phyloP scores from a whole-genome alignment of 2,888 invertebrate species.

The Crematogaster levior region DNA sequence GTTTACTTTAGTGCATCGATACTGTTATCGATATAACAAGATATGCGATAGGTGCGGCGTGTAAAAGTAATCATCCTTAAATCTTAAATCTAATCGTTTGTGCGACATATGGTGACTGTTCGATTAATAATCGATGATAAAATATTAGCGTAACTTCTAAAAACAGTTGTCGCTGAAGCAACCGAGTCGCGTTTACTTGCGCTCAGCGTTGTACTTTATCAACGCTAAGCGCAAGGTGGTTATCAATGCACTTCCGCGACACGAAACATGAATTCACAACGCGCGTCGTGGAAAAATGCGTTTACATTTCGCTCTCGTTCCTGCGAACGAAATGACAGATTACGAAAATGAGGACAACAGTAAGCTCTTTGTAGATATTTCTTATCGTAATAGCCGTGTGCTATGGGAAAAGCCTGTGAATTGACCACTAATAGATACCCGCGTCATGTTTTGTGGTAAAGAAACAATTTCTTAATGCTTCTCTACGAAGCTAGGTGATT shows the following conservation, averaged over 20 bases:
- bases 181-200: neutral
- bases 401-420: conserved; percentile 61
- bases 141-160: conserved; percentile 15
- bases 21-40: conserved; percentile 17
- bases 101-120: neutral
- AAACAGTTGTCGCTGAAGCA: neutral
- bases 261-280: conserved; percentile 13
- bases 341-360: conserved; percentile 67
- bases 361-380: conserved; percentile 61
- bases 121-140: neutral
- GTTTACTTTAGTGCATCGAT: neutral
- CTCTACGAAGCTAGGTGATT: neutral
- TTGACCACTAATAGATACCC: conserved; percentile 54
- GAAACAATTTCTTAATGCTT: conserved; percentile 43
- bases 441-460: conserved; percentile 1
- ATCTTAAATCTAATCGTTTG: neutral
- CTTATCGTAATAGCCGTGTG: conserved; percentile 66
- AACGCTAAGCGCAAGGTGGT: conserved; percentile 25
- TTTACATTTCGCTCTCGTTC: conserved; percentile 68
- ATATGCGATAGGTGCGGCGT: neutral
- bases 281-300: conserved; percentile 65
- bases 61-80: neutral
- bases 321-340: conserved; percentile 66
- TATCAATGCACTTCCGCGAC: conserved; percentile 70
- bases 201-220: conserved; percentile 62